Base-by-base conservation (phyloP, 1,140 invertebrate genomes). In the Drosophila malerkotliana region DNA sequence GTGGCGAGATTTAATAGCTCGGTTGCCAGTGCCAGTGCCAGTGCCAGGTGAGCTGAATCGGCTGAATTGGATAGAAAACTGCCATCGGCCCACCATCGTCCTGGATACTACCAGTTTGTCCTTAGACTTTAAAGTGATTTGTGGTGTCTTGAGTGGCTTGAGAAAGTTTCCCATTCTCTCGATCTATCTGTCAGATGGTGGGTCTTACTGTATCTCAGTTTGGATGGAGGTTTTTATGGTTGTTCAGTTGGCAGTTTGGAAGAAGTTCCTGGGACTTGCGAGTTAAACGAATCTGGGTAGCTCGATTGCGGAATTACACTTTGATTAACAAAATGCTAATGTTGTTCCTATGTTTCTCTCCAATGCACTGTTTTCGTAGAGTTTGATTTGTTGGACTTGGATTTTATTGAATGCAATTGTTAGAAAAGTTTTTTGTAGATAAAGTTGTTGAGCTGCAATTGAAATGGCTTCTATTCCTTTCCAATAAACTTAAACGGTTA, bases 101-200 rank as follows among this genome's bases (percentile, higher is more conserved):
- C 26, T 28, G 5, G 26, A 28, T 28, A 28, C 41, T 59, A 44
- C 34, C 24, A 34, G 18, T 14, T 88, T 72, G 83, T 87, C 83
- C 78, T 87, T 72, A 77, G 60, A 76, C 78, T 87, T 87, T 87
- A 88, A 87, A 87, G 82, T 87, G 82, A 87, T 87, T 87, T 87
- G 83, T 87, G 82, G 79, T 72, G 75, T 71, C 78, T 76, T 75
- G 59, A 81, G 79, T 77, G 72, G 83, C 5, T 78, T 85, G 61
- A 75, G 61, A 82, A 88, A 88, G 79, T 77, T 80, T 76, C 58
- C 66, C 55, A 37, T 73, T 77, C 54, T 49, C 66, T 55, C 51
- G 12, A 30, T 51, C 12, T 59, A 10, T 54, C 30, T 26, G 28
- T 12, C 54, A 9, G 12, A 32, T 14, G 51, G 41, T 18, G 54